phyloP scores from a whole-genome alignment of 1,140 invertebrate species.

The Saccostrea cuccullata region DNA sequence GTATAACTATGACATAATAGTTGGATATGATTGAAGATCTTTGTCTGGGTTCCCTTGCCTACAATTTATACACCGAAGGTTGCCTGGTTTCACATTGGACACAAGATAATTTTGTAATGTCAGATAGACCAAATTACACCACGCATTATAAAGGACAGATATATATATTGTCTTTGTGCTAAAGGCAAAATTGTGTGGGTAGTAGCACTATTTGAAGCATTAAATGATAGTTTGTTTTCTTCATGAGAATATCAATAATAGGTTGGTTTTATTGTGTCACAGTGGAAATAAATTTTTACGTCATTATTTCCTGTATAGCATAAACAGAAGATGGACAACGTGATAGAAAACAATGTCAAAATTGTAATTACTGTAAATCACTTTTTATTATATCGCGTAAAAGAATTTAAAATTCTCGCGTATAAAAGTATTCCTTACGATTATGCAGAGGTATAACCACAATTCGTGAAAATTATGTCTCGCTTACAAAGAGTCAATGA shows the following conservation, averaged over 20 bases:
- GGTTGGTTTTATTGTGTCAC: background rate
- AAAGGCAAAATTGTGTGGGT: background rate
- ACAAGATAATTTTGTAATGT: background rate
- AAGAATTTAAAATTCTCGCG: no score
- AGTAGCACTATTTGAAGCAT: background rate
- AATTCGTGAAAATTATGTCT: no score
- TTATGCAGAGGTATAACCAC: no score
- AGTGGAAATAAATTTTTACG: background rate
- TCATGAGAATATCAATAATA: background rate
- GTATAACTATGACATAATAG: no score
- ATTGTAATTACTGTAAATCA: no score
- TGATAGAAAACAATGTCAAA: no score
- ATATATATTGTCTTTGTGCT: conserved; percentile 10
- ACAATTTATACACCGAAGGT: conserved; percentile 1
- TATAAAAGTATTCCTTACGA: no score
- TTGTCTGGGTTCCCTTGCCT: background rate
- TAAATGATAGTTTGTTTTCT: background rate
- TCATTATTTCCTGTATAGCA: background rate
- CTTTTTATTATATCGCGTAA: no score
- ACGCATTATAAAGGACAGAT: background rate
- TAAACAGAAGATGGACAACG: no score
- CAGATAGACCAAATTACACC: background rate
- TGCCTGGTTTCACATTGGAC: background rate
- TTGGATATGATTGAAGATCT: background rate
- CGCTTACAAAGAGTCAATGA: no score